Base-by-base conservation (phyloP, 1,140 invertebrate genomes). In the Drosophila prosaltans region DNA sequence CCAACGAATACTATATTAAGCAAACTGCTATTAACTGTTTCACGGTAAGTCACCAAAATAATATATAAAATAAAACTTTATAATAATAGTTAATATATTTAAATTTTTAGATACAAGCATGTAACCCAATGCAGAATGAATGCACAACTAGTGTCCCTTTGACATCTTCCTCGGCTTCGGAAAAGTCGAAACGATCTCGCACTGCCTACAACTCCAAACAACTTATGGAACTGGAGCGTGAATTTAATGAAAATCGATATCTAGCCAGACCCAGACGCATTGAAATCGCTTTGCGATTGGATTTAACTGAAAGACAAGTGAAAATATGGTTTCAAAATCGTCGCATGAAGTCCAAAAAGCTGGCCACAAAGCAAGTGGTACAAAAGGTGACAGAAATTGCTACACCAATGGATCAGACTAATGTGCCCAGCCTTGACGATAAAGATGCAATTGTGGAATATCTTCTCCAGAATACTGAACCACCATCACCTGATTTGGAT, bases 161-260 rank as follows among this genome's bases (percentile, higher is more conserved):
- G 1, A 62, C 24, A 9, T n/a, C 40, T 41, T 26, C 45, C 2
- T 4, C n/a, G 10, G 16, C 65, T 6, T 21, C 32, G 40, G 78
- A 81, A 10, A 90, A 90, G 43, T 58, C 64, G 0, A 91, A 91
- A 57, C 64, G 88, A 59, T 93, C 94, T 0, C 92, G 96, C 26
- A 98, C 97, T 0, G 96, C 97, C 0, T 98, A 97, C 89, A 96
- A 96, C 0, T 96, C 95, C 51, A 93, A 94, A 0, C 97, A 98
- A 88, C 92, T 98, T 9, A 94, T 97, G 1, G 95, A 97, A 76
- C 32, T 91, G 11, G 89, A 91, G 65, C 83, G 84, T 2, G 89
- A 91, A 59, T 91, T 90, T 28, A 72, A 95, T 66, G 93, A 93
- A 65, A 96, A 95, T 67, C 95, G 95, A 54, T 98, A 98, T 81